These are phyloP conservation scores for Melitaea athalia DNA, from an alignment of 2,888 invertebrate genomes.

Conservation along the genomic window DNA sequence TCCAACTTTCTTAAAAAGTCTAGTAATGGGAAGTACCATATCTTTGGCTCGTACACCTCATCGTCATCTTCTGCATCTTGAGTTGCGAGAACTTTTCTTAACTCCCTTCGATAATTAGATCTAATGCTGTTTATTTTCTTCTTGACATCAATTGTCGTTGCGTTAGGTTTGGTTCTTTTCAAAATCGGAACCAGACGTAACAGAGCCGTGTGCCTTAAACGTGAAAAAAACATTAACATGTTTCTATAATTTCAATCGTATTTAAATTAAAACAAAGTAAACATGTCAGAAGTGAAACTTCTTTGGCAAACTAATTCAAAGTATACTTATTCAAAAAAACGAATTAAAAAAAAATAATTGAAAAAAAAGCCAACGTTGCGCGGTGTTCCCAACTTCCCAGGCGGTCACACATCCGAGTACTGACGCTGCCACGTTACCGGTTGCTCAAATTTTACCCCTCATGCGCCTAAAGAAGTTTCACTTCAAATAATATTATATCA, in stretches of 20 bases:
- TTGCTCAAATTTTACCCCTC: no score
- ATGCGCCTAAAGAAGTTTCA: no score
- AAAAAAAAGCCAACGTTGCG: no score
- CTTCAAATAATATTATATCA: no score
- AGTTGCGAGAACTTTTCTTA: conserved; percentile 24
- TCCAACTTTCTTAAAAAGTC: conserved; percentile 29
- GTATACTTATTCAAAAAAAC: no score
- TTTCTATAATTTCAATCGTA: background rate
- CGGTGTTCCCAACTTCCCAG: no score
- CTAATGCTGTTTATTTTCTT: conserved; percentile 40
- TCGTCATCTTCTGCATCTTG: background rate
- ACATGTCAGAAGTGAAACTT: no score
- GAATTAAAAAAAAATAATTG: no score
- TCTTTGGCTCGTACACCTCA: conserved; percentile 22
- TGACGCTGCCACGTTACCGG: no score
- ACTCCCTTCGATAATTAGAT: conserved; percentile 37
- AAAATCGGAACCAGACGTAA: conserved; percentile 31
- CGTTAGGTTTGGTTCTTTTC: conserved; percentile 23
- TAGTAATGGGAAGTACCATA: conserved; percentile 34
- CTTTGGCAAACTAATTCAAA: no score
- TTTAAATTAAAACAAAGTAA: no score
- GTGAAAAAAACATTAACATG: background rate
- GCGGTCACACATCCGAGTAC: no score
- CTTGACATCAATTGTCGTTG: conserved; percentile 36
- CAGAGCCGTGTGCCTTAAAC: conserved; percentile 20